These are phyloP conservation scores for Palythoa grandiflora DNA, from an alignment of 92 coral and sea anemone genomes.

Conservation along the genomic window DNA sequence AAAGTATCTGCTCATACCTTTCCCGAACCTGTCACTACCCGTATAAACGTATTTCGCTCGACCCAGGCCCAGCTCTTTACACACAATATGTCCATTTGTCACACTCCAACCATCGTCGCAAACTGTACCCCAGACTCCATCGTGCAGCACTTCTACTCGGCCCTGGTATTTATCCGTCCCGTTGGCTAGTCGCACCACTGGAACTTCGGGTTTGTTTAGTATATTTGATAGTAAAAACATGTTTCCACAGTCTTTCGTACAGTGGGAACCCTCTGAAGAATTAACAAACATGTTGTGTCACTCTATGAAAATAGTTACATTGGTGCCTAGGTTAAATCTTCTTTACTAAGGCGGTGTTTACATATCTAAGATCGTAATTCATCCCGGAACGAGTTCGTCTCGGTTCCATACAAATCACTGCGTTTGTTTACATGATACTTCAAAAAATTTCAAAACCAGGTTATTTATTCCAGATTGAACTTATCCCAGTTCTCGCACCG, in stretches of 20 bases:
- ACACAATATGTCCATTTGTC: constrained; percentile 74
- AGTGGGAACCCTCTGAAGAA: background rate
- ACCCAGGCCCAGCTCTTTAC: constrained; percentile 87
- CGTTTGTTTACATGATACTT: too few species aligned
- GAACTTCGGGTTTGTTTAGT: constrained; percentile 68
- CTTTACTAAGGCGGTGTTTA: constrained; percentile 50
- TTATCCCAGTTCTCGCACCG: too few species aligned
- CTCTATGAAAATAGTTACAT: too few species aligned
- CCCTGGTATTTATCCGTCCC: constrained; percentile 82
- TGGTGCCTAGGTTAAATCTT: too few species aligned
- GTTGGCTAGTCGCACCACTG: constrained; percentile 79
- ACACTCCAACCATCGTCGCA: constrained; percentile 84
- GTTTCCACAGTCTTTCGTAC: constrained; percentile 61
- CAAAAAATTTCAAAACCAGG: too few species aligned
- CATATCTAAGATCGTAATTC: constrained; percentile 50
- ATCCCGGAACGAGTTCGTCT: background rate
- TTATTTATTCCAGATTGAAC: too few species aligned
- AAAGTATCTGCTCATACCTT: constrained; percentile 50
- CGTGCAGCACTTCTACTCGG: constrained; percentile 85
- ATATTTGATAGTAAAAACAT: constrained; percentile 69
- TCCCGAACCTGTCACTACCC: constrained; percentile 65
- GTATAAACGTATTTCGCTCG: constrained; percentile 63
- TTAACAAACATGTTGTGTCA: too few species aligned
- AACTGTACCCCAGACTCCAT: constrained; percentile 85
- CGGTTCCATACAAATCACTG: too few species aligned